These are phyloP conservation scores for Phycodurus eques DNA, from an alignment of 2,113 vertebrate species.

Conservation along the genomic window DNA sequence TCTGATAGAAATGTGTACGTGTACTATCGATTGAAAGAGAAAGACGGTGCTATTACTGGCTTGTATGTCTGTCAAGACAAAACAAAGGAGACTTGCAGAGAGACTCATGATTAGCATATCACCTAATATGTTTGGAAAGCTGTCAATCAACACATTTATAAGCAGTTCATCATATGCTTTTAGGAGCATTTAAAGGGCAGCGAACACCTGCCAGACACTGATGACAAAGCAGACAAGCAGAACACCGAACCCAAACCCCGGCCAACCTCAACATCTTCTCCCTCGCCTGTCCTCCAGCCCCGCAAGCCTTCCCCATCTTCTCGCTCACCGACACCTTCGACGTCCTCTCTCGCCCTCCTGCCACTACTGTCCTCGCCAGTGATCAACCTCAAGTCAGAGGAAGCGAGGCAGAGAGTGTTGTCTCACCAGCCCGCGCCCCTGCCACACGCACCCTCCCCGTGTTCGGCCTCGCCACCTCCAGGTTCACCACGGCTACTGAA, in stretches of 20 bases:
- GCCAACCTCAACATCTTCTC: conserved; percentile 69
- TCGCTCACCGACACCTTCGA: conserved; percentile 74
- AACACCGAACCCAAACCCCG: conserved; percentile 79
- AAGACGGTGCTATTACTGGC: too few species aligned
- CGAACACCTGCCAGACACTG: conserved; percentile 82
- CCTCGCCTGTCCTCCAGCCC: conserved; percentile 73
- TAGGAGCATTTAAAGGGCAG: conserved; percentile 91
- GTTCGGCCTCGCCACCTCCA: conserved; percentile 78
- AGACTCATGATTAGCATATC: neutral
- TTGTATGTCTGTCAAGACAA: too few species aligned
- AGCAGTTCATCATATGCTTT: conserved; percentile 1
- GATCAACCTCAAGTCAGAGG: conserved; percentile 84
- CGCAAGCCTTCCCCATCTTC: conserved; percentile 78
- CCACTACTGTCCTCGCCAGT: conserved; percentile 78
- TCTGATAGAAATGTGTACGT: too few species aligned
- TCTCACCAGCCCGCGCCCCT: conserved; percentile 77
- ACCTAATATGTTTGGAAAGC: neutral
- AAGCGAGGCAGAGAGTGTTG: conserved; percentile 80
- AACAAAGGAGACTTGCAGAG: neutral
- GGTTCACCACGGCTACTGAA: conserved; percentile 81
- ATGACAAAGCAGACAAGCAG: conserved; percentile 84
- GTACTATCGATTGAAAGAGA: too few species aligned
- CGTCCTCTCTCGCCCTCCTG: conserved; percentile 78
- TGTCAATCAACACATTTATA: neutral
- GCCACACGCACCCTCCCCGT: conserved; percentile 79